These are phyloP conservation scores for Anas capensis DNA, from an alignment of 2,797 vertebrate species.

Conservation along the genomic window DNA sequence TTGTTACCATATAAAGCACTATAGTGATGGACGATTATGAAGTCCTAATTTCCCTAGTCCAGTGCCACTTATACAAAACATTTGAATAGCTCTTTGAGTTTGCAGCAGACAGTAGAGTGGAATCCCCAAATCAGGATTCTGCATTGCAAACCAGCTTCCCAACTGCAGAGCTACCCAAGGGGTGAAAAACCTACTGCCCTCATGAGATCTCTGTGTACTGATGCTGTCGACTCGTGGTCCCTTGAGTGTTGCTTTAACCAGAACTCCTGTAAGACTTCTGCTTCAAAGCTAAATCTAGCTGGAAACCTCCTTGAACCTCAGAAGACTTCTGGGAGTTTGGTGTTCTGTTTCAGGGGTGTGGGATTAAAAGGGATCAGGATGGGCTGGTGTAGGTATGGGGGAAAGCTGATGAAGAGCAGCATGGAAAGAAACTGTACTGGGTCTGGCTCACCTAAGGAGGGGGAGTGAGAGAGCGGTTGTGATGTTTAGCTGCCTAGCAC, in stretches of 20 bases:
- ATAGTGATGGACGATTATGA: background rate
- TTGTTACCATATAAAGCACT: conserved; percentile 52
- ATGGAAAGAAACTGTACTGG: background rate
- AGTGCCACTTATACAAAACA: background rate
- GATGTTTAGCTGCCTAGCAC: no score
- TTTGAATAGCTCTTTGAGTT: background rate
- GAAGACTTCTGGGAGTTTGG: background rate
- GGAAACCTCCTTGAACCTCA: background rate
- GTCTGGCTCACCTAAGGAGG: no score
- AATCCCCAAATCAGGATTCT: background rate
- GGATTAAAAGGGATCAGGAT: background rate
- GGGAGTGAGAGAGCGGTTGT: no score
- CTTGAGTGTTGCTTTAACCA: background rate
- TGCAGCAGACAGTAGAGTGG: background rate
- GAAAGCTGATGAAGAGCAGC: background rate
- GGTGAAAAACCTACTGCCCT: background rate
- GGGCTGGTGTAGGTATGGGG: background rate
- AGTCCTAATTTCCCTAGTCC: conserved; percentile 18
- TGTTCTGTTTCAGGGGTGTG: background rate
- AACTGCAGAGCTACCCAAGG: background rate
- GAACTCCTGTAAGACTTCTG: background rate
- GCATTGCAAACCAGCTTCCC: background rate
- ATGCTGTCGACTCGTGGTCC: background rate
- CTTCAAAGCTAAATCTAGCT: background rate
- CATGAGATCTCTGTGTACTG: background rate